Conservation (phyloP, 2,113 vertebrate genomes). For the Brachyhypopomus occidentalis region DNA sequence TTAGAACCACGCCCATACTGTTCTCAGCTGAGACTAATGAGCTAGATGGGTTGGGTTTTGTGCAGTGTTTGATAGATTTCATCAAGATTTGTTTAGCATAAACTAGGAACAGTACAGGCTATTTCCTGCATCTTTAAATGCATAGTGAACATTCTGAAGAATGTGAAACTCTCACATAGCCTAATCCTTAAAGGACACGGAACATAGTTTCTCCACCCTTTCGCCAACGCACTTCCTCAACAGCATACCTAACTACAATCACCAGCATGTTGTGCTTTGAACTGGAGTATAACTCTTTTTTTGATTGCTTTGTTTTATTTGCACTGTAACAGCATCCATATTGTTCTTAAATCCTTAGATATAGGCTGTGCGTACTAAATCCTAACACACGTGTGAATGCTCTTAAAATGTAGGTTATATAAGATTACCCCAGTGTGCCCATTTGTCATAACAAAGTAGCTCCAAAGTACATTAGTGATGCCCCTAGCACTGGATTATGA, state of each 20-base stretch:
- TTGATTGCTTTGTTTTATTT: no score
- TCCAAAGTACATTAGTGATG: conserved; percentile 10
- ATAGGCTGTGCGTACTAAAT: no score
- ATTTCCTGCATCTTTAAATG: not conserved
- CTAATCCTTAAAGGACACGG: no score
- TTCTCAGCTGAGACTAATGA: no score
- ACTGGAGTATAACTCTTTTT: no score
- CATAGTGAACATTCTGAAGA: not conserved
- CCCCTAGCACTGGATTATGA: conserved; percentile 12
- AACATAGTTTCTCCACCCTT: not conserved
- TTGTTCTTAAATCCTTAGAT: no score
- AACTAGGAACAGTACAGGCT: not conserved
- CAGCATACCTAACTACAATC: not conserved
- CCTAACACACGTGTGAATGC: not conserved
- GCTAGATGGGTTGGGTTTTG: no score
- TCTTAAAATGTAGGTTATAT: not conserved
- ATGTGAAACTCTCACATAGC: not conserved
- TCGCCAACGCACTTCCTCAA: not conserved
- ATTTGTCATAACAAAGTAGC: not conserved
- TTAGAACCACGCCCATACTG: no score
- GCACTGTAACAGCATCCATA: no score
- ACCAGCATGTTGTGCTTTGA: not conserved
- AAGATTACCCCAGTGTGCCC: not conserved
- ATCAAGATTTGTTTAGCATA: no score
- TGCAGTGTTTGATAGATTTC: no score